Evolutionary conservation across 2,113 vertebrate genomes (phyloP), one percentile per base, ranked within the genome.

Genomic region (Mus musculus): DNA sequence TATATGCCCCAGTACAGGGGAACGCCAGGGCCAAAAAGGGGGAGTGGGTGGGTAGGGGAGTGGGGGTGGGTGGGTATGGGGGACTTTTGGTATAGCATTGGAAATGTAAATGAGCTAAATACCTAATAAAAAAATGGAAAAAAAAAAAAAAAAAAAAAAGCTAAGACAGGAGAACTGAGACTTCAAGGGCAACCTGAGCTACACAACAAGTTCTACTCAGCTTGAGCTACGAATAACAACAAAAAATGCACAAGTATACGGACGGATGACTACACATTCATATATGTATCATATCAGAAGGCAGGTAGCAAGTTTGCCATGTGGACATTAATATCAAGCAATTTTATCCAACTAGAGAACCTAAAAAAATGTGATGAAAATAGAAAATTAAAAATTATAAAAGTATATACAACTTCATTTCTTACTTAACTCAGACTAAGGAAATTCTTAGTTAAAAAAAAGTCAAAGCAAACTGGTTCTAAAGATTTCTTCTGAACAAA

Each of bases 361-460:
- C 59, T 65, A 2, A 49, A 65, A 65, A 69, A 89, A 95, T 3
- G 8, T 81, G 46, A 20, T 95, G 52, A 92, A 61, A 91, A 80
- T 0, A 95, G 0, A 80, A 52, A 13, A 82, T 7, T 11, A 73
- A 61, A 1, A 84, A 49, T 24, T 67, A 0, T 61, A 72, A 82
- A 89, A 94, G 36, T 30, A 80, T 76, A 65, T 24, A 28, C 8
- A 90, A 84, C n/a, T n/a, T 90, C 39, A 52, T 93, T 93, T 49
- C 59, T 95, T 95, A 97, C 69, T 72, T 42, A 24, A 75, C 54
- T 97, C 20, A 90, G 42, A 39, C 22, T 95, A 90, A 93, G 30
- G 10, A 93, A 82, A 7, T 73, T 91, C 77, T 87, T 89, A 17
- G 10, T 63, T 63, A 6, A 69, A 69, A 30, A 94, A 28, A 28